phyloP scores from a whole-genome alignment of 2,113 vertebrate species.

The Canis aureus region DNA sequence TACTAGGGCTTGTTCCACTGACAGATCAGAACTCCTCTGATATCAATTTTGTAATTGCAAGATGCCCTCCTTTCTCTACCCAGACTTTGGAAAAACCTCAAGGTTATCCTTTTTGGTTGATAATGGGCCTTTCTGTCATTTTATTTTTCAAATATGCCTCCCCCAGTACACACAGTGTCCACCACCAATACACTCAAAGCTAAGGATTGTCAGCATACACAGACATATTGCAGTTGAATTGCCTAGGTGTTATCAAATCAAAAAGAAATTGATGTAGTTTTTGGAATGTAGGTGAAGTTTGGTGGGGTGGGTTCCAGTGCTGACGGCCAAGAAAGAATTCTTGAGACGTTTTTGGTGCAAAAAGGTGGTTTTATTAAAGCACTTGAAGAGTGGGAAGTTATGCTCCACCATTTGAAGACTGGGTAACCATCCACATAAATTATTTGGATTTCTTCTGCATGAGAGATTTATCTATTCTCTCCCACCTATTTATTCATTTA shows the following conservation, averaged over 20 bases:
- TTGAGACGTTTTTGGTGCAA: too few species aligned
- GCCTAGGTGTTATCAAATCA: neutral
- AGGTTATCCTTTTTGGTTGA: neutral
- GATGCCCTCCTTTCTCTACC: neutral
- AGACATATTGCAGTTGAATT: too few species aligned
- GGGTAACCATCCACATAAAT: neutral
- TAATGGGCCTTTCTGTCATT: neutral
- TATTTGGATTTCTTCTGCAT: neutral
- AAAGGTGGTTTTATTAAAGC: too few species aligned
- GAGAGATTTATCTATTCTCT: neutral
- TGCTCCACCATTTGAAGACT: neutral
- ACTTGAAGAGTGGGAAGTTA: neutral
- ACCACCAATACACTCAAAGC: neutral
- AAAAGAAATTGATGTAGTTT: neutral
- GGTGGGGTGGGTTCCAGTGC: too few species aligned
- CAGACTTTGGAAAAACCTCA: neutral
- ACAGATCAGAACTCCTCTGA: neutral
- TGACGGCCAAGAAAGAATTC: too few species aligned
- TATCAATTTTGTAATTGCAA: neutral
- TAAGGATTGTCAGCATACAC: neutral
- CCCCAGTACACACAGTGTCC: neutral
- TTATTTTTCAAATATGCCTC: neutral
- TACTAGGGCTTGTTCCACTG: fast-evolving
- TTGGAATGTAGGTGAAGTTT: too few species aligned
- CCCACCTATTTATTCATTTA: neutral